Evolutionary conservation across 2,797 vertebrate genomes (phyloP), one percentile per base, ranked within the genome.

Genomic region (Perodicticus potto): DNA sequence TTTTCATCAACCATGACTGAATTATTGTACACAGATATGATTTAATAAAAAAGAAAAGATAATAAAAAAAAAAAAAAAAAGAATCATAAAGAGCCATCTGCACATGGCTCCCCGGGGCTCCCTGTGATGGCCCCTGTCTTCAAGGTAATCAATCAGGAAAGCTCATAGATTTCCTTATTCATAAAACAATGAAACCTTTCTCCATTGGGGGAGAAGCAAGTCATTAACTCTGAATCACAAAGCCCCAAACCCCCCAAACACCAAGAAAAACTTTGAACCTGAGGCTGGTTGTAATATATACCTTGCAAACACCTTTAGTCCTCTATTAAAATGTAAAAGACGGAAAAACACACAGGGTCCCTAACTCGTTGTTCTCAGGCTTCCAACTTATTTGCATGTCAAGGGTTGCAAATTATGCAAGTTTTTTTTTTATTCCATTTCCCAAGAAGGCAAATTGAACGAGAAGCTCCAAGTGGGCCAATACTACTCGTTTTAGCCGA

Each of bases 161-260:
- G 19, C 19, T 80, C 27, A 19, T 43, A 65, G 17, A 55, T 73
- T 65, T 77, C 27, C 14, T 49, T 69, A 11, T 40, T 83, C 4
- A 87, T 57, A 43, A 83, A 70, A 17, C 37, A 2, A 37, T 27
- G 20, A 95, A n/a, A 22, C 5, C 22, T 96, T 85, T 77, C 57
- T 78, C 20, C 55, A 25, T 25, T 12, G 13, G 16, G 81, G 40
- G 10, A 40, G 40, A 40, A 40, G 23, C 29, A 89, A 91, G 3
- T 59, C 61, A 59, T 74, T 59, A 92, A 84, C 32, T 85, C 14
- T 87, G 69, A 93, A 91, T 76, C 43, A 29, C 17, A 78, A 93
- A 93, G 93, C 25, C 12, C 27, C 59, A 57, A 59, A 72, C n/a
- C 17, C 11, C 32, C 34, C 45, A 87, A 84, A 67, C 57, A 16